Evolutionary conservation across 1,140 invertebrate species (phyloP).

Genomic region (Pseudomyrmex cubaensis): DNA sequence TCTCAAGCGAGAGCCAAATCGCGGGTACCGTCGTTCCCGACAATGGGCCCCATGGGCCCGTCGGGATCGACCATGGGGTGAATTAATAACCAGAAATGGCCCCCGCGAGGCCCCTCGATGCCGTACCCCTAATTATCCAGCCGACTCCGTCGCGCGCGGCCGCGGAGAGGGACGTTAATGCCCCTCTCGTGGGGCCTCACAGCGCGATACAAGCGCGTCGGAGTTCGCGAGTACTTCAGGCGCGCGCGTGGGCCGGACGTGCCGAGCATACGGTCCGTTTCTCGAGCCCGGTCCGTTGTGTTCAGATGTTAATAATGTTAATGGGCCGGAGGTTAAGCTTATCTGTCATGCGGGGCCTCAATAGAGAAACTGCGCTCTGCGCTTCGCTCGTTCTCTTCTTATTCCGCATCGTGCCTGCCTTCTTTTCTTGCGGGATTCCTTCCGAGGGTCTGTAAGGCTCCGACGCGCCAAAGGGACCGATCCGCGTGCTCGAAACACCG

Average conservation of each 20-base stretch:
- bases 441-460: slow-evolving; percentile 32
- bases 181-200: slow-evolving; percentile 69
- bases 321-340: slow-evolving; percentile 81
- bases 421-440: slow-evolving; percentile 62
- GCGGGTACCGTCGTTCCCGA: slow-evolving; percentile 55
- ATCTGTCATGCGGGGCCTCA: slow-evolving; percentile 79
- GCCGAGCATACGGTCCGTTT: slow-evolving; percentile 56
- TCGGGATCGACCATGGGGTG: slow-evolving; percentile 60
- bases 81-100: slow-evolving; percentile 74
- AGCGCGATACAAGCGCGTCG: slow-evolving; percentile 63
- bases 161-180: slow-evolving; percentile 61
- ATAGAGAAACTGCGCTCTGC: slow-evolving; percentile 76
- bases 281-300: slow-evolving; percentile 62
- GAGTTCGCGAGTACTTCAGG: slow-evolving; percentile 64
- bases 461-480: slow-evolving; percentile 56
- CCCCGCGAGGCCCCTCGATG: slow-evolving; percentile 63
- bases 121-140: slow-evolving; percentile 73
- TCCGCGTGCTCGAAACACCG: slow-evolving; percentile 62
- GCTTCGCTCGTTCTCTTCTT: slow-evolving; percentile 64
- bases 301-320: slow-evolving; percentile 81
- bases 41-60: slow-evolving; percentile 62
- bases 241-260: slow-evolving; percentile 67
- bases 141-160: slow-evolving; percentile 62
- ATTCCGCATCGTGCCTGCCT: slow-evolving; percentile 61
- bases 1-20: slow-evolving; percentile 47